phyloP scores from a whole-genome alignment of 2,888 invertebrate genomes.

The Hirtodrosophila cameraria region DNA sequence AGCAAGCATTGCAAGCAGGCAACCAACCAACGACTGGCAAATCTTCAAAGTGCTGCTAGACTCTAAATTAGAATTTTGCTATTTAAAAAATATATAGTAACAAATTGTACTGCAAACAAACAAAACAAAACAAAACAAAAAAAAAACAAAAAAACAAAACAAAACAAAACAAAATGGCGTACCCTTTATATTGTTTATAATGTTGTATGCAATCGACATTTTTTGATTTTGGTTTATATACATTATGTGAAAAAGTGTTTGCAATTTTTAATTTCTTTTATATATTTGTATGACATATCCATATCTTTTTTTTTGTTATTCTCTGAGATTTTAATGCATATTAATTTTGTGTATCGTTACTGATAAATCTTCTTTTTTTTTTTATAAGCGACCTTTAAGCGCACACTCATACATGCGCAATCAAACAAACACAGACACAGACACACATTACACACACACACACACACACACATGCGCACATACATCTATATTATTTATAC shows the following conservation, averaged over 20 bases:
- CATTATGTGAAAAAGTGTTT: slow-evolving; percentile 60
- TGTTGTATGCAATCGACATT: slow-evolving; percentile 47
- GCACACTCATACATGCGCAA: slow-evolving; percentile 52
- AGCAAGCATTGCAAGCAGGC: slow-evolving; percentile 23
- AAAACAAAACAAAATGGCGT: slow-evolving; percentile 32
- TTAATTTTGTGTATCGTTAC: slow-evolving; percentile 39
- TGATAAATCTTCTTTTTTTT: slow-evolving; percentile 39
- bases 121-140: slow-evolving; percentile 1
- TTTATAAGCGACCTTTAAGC: slow-evolving; percentile 56
- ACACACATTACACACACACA: slow-evolving; percentile 16
- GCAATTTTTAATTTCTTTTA: slow-evolving; percentile 42
- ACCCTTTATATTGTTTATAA: slow-evolving; percentile 40
- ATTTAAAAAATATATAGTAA: slow-evolving; percentile 44
- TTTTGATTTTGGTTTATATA: slow-evolving; percentile 49
- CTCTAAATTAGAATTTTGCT: slow-evolving; percentile 67
- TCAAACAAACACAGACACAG: slow-evolving; percentile 8
- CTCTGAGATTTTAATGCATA: slow-evolving; percentile 69
- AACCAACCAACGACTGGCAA: slow-evolving; percentile 75
- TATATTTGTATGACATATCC: slow-evolving; percentile 35
- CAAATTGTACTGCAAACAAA: slow-evolving; percentile 55
- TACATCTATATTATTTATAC: slow-evolving; percentile 59
- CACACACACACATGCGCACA: slow-evolving; percentile 13
- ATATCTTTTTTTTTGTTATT: slow-evolving; percentile 63
- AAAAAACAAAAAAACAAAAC: slow-evolving; percentile 7
- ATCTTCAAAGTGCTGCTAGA: slow-evolving; percentile 74